A percentile compares a stretch with the other conserved stretches of the same genome.
Conservation (phyloP, 2,113 vertebrate species). For the Baryphthengus martii region DNA sequence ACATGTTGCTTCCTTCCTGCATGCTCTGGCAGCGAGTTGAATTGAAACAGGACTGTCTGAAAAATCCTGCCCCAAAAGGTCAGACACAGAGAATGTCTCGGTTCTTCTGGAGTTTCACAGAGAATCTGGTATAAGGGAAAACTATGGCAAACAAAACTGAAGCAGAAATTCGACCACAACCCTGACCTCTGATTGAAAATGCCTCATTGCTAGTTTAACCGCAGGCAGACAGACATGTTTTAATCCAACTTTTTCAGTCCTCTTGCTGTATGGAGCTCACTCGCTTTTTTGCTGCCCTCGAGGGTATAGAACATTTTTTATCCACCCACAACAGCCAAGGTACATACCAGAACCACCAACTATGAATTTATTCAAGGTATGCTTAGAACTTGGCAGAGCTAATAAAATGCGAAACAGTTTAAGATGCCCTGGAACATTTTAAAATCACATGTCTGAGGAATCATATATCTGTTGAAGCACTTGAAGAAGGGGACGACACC, state of each 20-base stretch:
- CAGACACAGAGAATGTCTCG: conserved; percentile 46
- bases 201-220: conserved; percentile 59
- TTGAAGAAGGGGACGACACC: background rate
- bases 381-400: conserved; percentile 13
- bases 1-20: conserved; percentile 75
- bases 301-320: conserved; percentile 24
- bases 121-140: conserved; percentile 57
- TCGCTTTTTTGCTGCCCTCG: background rate
- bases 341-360: conserved; percentile 43
- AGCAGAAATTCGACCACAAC: conserved; percentile 62
- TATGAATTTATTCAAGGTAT: conserved; percentile 50
- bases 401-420: conserved; percentile 1
- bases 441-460: background rate
- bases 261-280: background rate
- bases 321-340: conserved; percentile 25
- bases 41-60: conserved; percentile 57
- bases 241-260: conserved; percentile 54
- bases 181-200: conserved; percentile 68
- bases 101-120: conserved; percentile 47
- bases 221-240: conserved; percentile 68
- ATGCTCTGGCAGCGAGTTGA: conserved; percentile 60
- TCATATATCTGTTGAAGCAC: background rate
- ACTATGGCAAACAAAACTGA: conserved; percentile 46
- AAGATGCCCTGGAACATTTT: conserved; percentile 31
- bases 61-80: conserved; percentile 59